Evolutionary conservation across 2,888 invertebrate species (phyloP).

Genomic region (Drosophila mercatorum): DNA sequence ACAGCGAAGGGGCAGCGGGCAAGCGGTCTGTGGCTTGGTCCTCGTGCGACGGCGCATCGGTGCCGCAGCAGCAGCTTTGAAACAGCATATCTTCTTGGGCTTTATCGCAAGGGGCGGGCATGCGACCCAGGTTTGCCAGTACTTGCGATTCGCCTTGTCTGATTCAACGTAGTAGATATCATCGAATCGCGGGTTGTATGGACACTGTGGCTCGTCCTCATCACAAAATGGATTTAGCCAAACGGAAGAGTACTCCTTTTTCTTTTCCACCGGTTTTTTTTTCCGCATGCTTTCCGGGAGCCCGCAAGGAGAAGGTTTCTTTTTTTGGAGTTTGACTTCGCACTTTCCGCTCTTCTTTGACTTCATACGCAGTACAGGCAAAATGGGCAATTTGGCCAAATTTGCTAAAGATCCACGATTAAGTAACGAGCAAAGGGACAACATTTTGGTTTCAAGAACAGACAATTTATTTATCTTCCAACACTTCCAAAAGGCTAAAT

Average conservation of each 20-base stretch:
- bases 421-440: not conserved
- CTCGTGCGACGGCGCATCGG: slow-evolving; percentile 58
- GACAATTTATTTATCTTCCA: not conserved
- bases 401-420: not conserved
- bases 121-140: slow-evolving; percentile 82
- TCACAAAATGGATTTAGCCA: slow-evolving; percentile 76
- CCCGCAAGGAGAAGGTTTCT: slow-evolving; percentile 51
- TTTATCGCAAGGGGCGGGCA: slow-evolving; percentile 73
- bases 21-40: slow-evolving; percentile 55
- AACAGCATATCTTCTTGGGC: slow-evolving; percentile 69
- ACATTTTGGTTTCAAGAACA: slow-evolving; percentile 9
- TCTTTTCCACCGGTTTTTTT: not conserved
- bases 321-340: not conserved
- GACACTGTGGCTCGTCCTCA: slow-evolving; percentile 37
- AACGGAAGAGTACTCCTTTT: slow-evolving; percentile 49
- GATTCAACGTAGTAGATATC: slow-evolving; percentile 77
- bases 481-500: not conserved
- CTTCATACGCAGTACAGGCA: slow-evolving; percentile 24
- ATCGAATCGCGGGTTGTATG: slow-evolving; percentile 75
- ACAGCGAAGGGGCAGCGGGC: slow-evolving; percentile 20
- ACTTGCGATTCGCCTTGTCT: slow-evolving; percentile 76
- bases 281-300: slow-evolving; percentile 24
- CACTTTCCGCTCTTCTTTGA: slow-evolving; percentile 35
- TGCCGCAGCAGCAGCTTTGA: slow-evolving; percentile 42
- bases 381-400: not conserved